phyloP scores from a whole-genome alignment of 2,888 invertebrate species.

The Heliconius hortense region DNA sequence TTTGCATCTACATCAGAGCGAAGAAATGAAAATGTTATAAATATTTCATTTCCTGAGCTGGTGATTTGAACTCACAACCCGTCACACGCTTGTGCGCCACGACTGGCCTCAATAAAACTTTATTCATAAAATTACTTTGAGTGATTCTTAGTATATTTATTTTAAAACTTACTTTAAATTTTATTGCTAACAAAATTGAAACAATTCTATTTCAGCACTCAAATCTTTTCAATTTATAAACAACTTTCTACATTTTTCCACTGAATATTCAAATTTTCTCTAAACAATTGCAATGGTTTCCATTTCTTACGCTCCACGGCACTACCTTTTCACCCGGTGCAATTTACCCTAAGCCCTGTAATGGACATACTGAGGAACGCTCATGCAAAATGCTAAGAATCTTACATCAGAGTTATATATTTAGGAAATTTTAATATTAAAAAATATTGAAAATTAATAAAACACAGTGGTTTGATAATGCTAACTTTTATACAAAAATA shows the following conservation, averaged over 20 bases:
- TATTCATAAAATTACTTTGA: neutral
- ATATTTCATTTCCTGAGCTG: too few species aligned
- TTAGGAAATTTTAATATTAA: neutral
- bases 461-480: too few species aligned
- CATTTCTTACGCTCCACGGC: conserved; percentile 6
- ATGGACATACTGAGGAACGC: conserved; percentile 36
- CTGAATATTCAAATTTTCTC: neutral
- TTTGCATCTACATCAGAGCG: too few species aligned
- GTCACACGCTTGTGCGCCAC: too few species aligned
- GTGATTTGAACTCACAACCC: too few species aligned
- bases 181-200: neutral
- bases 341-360: conserved; percentile 39
- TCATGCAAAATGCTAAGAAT: conserved; percentile 38
- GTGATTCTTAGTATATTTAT: neutral
- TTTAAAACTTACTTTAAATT: neutral
- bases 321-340: conserved; percentile 27
- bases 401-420: conserved; percentile 23
- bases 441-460: too few species aligned
- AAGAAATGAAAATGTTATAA: too few species aligned
- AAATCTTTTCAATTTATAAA: too few species aligned
- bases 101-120: too few species aligned
- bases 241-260: neutral
- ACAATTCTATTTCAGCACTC: too few species aligned
- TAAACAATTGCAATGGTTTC: conserved; percentile 8
- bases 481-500: too few species aligned